Evolutionary conservation across 2,113 vertebrate species (phyloP).

Genomic region (Malurus melanocephalus): DNA sequence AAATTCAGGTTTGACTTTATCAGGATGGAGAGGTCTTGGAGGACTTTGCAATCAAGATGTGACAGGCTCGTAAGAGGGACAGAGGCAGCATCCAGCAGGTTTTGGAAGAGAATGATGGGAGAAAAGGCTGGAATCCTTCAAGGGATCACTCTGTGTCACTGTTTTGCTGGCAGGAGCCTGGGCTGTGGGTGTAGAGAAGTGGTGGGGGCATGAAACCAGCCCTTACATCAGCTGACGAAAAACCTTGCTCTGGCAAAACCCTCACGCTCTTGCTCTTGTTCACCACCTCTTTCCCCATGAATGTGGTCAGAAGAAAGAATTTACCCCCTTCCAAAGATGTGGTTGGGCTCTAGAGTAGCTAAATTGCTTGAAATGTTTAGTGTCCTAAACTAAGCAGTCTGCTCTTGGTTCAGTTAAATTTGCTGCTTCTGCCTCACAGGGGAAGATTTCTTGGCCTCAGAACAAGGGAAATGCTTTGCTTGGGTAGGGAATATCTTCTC

Average conservation of each 20-base stretch:
- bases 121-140: neutral
- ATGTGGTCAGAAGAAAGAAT: neutral
- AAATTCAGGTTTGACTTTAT: neutral
- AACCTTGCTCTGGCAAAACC: too few species aligned
- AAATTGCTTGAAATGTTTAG: neutral
- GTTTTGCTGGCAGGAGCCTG: neutral
- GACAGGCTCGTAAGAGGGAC: neutral
- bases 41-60: neutral
- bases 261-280: neutral
- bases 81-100: neutral
- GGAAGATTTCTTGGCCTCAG: neutral
- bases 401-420: neutral
- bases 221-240: neutral
- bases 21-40: neutral
- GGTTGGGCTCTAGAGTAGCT: neutral
- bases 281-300: neutral
- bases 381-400: neutral
- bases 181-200: neutral
- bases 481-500: neutral
- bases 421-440: neutral
- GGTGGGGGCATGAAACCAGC: neutral
- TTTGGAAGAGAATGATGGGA: neutral
- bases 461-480: neutral
- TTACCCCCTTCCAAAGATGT: neutral
- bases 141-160: accelerated